Base-by-base conservation (phyloP, 2,888 invertebrate species). In the Erebia aethiops region DNA sequence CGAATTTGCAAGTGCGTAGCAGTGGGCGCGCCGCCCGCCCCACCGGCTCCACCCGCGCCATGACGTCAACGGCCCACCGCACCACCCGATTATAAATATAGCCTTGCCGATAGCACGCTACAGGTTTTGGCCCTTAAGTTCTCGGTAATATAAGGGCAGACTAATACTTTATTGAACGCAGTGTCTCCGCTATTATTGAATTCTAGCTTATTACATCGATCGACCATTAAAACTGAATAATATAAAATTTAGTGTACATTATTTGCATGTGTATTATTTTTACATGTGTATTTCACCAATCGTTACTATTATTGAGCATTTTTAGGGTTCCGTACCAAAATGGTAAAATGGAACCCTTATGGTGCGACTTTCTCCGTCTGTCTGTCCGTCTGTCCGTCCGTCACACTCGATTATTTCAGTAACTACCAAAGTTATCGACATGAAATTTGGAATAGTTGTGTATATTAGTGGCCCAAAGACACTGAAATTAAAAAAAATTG, bases 1-100 rank as follows among this genome's bases (percentile, higher is more conserved):
- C 87, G 88, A 92, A 91, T 91, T 91, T 87, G 89, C 87, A 89
- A 92, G 91, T 91, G 91, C 91, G 92, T 92, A 91, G 84, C 81
- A 86, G 87, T 88, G 89, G 91, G 81, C 80, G 79, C 77, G 77
- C 76, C 79, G 71, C 77, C 78, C 77, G 71, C 74, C 80, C 76
- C 71, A 76, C 62, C 46, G 79, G 71, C 81, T 77, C 79, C 76
- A 78, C 80, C 78, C 78, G 80, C 79, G 77, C 80, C 80, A 86
- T 92, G 92, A 92, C 92, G 92, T 92, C 92, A 92, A 89, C 87
- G 80, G 84, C 87, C 89, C 91, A 83, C 87, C 84, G 80, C 77
- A 71, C 90, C 90, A 86, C 88, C 90, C 88, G 85, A 86, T 85
- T 91, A 92, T 90, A 92, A 91, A 93, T 91, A 92, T 90, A 93